Conservation (phyloP, 1,140 invertebrate genomes). For the Adoxophyes honmai region DNA sequence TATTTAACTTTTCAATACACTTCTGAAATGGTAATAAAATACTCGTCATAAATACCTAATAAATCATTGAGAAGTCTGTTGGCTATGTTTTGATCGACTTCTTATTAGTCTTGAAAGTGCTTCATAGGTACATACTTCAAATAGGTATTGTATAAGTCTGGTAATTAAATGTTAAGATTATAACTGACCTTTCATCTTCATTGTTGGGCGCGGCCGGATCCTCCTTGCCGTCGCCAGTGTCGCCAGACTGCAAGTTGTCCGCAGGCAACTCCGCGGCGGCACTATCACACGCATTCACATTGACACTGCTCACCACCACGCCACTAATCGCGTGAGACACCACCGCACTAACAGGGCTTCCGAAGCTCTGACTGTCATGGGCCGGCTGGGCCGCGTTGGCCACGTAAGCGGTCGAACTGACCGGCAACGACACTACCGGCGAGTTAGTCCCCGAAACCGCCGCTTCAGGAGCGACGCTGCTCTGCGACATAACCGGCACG, state of each 20-base stretch:
- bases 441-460: conserved; percentile 72
- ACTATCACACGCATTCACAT: conserved; percentile 69
- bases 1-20: too few relatives aligned
- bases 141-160: too few relatives aligned
- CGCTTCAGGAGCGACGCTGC: conserved; percentile 62
- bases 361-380: conserved; percentile 72
- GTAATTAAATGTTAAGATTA: conserved; percentile 15
- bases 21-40: too few relatives aligned
- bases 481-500: conserved; percentile 73
- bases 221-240: conserved; percentile 67
- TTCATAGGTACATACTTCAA: too few relatives aligned
- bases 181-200: conserved; percentile 82
- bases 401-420: conserved; percentile 65
- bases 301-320: conserved; percentile 68
- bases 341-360: conserved; percentile 73
- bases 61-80: too few relatives aligned
- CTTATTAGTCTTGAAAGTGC: too few relatives aligned
- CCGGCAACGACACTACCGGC: conserved; percentile 72
- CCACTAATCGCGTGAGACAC: conserved; percentile 72
- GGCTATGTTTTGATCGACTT: too few relatives aligned
- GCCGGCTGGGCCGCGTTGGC: conserved; percentile 49
- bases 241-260: conserved; percentile 53
- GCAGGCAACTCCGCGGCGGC: conserved; percentile 57
- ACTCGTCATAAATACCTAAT: too few relatives aligned
- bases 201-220: conserved; percentile 57